These are phyloP conservation scores for Alouatta palliata DNA, from an alignment of 2,113 vertebrate species.

Conservation along the genomic window DNA sequence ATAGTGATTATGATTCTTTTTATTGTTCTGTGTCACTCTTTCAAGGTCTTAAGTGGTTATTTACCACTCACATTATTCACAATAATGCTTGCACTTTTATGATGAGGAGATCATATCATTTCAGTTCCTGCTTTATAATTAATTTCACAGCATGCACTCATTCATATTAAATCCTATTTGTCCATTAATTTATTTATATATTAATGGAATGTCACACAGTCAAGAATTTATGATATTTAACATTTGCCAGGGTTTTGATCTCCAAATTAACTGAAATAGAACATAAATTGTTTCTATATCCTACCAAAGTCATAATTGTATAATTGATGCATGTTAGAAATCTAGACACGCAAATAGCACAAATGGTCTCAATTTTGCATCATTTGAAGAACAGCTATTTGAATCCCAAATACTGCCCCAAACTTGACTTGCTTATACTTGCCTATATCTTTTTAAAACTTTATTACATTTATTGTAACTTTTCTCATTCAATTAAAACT, in stretches of 20 bases:
- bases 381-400: neutral
- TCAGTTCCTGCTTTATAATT: neutral
- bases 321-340: conserved; percentile 3
- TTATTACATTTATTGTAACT: neutral
- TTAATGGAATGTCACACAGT: conserved; percentile 26
- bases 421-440: neutral
- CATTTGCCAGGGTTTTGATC: conserved; percentile 12
- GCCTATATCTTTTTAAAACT: neutral
- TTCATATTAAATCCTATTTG: conserved; percentile 13
- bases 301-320: neutral
- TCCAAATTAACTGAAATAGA: conserved; percentile 15
- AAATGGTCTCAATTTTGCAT: neutral
- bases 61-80: neutral
- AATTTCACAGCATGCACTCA: neutral
- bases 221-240: neutral
- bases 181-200: conserved; percentile 18
- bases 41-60: neutral
- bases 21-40: neutral
- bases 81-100: neutral
- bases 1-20: neutral
- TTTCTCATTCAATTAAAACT: neutral
- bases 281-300: neutral
- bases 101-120: neutral
- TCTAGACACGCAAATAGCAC: neutral
- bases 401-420: neutral